Base-by-base conservation (phyloP, 1,140 invertebrate genomes). In the Rhagoletis zephyria region DNA sequence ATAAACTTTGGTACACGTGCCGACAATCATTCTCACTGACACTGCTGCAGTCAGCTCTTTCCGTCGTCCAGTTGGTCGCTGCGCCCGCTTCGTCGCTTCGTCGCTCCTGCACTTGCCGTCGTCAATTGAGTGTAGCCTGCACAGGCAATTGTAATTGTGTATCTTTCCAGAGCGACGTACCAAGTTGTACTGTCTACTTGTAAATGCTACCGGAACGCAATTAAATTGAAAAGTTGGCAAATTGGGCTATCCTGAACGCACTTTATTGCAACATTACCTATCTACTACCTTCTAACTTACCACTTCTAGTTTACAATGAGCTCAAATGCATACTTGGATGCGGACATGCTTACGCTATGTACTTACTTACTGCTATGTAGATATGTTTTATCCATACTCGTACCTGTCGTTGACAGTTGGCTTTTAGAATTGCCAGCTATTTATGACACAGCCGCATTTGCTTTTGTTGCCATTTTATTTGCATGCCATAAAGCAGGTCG, bases 321-420 rank as follows among this genome's bases (percentile, higher is more conserved):
- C 9, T 56, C n/a, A 48, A 2, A 70, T 45, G 10, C 67, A 70
- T 7, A 12, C 30, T 4, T 30, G 16, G 12, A 45, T 16, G 45
- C 9, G n/a, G 0, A 74, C 42, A 48, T 48, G 4, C n/a, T 4
- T 77, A 4, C 16, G 10, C 63, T 77, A 12, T n/a, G 70, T 0
- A 16, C 30, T 30, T 30, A 30, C 30, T 30, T 30, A 30, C 30
- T 30, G 30, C 30, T 30, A 30, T 30, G 30, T 30, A 30, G 30
- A 51, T 4, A n/a, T 77, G 42, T 51, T n/a, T 12, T 42, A 56
- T 56, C 16, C 74, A 42, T 81, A 16, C 74, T 81, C n/a, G 74
- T 81, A 81, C 74, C 74, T 81, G 74, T 14, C 16, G 74, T 81
- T 81, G 74, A 81, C 74, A 81, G 74, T 81, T 81, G 74, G 74